phyloP scores from a whole-genome alignment of 2,888 invertebrate species.

The Steinernema hermaphroditum region DNA sequence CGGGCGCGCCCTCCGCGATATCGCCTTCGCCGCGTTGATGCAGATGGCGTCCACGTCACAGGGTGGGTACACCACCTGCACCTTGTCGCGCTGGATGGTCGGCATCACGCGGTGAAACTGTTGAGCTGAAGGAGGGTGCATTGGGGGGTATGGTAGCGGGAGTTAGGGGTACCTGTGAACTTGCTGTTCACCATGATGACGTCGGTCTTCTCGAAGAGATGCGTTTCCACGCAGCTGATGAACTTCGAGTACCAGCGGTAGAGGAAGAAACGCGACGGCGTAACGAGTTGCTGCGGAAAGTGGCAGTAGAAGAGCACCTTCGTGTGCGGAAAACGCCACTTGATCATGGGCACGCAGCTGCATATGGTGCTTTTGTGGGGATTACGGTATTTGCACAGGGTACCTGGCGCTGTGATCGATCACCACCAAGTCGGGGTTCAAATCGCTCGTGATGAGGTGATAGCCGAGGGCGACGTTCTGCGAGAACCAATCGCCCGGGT shows the following conservation, averaged over 20 bases:
- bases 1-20: constrained; percentile 51
- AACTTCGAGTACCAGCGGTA: constrained; percentile 65
- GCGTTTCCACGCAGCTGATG: constrained; percentile 66
- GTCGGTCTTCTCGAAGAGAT: constrained; percentile 69
- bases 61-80: constrained; percentile 64
- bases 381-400: background rate
- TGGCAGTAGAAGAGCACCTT: constrained; percentile 65
- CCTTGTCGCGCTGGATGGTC: constrained; percentile 52
- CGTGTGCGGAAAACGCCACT: constrained; percentile 62
- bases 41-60: constrained; percentile 62
- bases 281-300: constrained; percentile 65
- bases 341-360: constrained; percentile 64
- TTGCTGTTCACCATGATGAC: constrained; percentile 70
- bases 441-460: constrained; percentile 54
- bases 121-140: constrained; percentile 44
- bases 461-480: constrained; percentile 65
- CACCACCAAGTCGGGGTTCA: constrained; percentile 63
- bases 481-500: constrained; percentile 66
- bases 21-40: constrained; percentile 43
- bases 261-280: constrained; percentile 63
- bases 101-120: constrained; percentile 63
- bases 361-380: constrained; percentile 21
- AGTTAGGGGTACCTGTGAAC: constrained; percentile 67
- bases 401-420: constrained; percentile 64
- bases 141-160: background rate